phyloP scores from a whole-genome alignment of 2,888 invertebrate species.

The Mesorhabditis spiculigera region DNA sequence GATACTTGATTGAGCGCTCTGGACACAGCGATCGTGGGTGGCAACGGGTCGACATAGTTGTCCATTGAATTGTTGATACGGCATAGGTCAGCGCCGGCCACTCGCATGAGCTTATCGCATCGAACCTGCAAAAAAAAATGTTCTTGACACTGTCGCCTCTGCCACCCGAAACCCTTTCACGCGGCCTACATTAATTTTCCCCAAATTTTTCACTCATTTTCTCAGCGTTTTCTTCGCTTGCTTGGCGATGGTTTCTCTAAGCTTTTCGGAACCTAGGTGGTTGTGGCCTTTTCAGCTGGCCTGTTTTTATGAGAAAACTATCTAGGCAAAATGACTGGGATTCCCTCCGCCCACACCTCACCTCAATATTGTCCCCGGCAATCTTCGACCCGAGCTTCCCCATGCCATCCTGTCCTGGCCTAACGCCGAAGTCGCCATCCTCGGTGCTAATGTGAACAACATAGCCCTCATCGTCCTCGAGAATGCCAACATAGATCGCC shows the following conservation, averaged over 20 bases:
- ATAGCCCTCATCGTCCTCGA: not conserved
- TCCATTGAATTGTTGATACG: conserved; percentile 1
- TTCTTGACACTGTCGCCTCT: too few relatives aligned
- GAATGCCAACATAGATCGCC: not conserved
- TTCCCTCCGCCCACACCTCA: not conserved
- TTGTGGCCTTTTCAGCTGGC: too few relatives aligned
- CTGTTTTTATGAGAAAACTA: too few relatives aligned
- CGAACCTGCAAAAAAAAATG: not conserved
- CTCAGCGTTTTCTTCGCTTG: too few relatives aligned
- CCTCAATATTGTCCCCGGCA: not conserved
- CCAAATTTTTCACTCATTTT: too few relatives aligned
- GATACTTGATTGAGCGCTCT: conserved; percentile 25
- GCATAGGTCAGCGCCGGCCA: conserved; percentile 3
- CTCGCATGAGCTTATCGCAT: not conserved
- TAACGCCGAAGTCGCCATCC: not conserved
- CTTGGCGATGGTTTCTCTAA: too few relatives aligned
- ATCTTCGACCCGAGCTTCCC: not conserved
- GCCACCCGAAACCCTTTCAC: too few relatives aligned
- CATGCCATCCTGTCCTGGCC: not conserved
- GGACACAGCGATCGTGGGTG: conserved; percentile 29
- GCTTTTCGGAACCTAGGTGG: too few relatives aligned
- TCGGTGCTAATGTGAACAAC: conserved; percentile 1
- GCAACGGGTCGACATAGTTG: conserved; percentile 14
- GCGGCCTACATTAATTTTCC: too few relatives aligned
- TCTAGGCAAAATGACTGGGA: too few relatives aligned